Conservation (phyloP, 2,888 invertebrate genomes). For the Nomada hirtipes region DNA sequence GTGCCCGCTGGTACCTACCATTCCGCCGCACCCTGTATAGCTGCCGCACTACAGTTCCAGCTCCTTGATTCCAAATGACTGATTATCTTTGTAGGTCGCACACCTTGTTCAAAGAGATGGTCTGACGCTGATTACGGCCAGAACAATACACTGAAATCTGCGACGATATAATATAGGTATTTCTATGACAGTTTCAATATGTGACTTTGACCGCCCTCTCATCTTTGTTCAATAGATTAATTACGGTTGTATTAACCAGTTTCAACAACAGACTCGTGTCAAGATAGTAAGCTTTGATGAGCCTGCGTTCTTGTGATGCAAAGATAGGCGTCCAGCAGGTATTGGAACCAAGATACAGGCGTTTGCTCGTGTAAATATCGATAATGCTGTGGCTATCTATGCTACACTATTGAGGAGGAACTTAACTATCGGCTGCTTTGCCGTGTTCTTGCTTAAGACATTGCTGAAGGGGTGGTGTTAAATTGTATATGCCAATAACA, state of each 20-base stretch:
- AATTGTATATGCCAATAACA: conserved; percentile 11
- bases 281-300: neutral
- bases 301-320: conserved; percentile 18
- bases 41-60: no score
- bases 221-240: conserved; percentile 37
- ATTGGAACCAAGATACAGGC: conserved; percentile 15
- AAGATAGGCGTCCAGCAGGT: conserved; percentile 16
- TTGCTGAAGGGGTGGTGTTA: neutral
- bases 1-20: no score
- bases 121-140: neutral
- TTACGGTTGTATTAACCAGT: conserved; percentile 24
- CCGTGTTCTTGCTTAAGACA: conserved; percentile 14
- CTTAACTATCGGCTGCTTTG: conserved; percentile 1
- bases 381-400: conserved; percentile 18
- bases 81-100: conserved; percentile 7
- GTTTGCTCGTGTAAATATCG: conserved; percentile 30
- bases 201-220: conserved; percentile 22
- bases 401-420: neutral
- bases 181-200: conserved; percentile 32
- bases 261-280: neutral
- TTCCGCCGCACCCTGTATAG: no score
- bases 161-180: conserved; percentile 4
- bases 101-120: conserved; percentile 31
- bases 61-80: neutral
- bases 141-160: conserved; percentile 28